Evolutionary conservation across 2,888 invertebrate species (phyloP), one percentile per base, ranked within the genome.

Genomic region (Ligdia adustata): DNA sequence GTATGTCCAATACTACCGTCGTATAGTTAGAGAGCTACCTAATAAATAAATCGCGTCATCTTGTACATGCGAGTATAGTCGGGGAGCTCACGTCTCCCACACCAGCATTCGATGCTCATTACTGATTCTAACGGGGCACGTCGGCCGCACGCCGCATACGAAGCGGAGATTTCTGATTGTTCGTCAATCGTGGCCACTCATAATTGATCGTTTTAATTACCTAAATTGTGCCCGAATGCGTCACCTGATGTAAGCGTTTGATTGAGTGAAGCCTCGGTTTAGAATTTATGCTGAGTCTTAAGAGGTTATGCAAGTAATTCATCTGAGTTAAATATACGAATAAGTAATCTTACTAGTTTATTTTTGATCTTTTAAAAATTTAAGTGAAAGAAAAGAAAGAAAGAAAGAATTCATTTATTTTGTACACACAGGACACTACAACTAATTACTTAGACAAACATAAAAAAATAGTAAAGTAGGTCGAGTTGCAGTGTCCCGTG

Each of bases 171-270:
- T 80, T 63, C 58, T 60, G 53, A 60, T 55, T 62, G 60, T 57
- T 60, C 66, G 72, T 72, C 75, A 76, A 66, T 70, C 74, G 76
- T 75, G 69, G 58, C 50, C 55, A 49, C 51, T 69, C 73, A 73
- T 78, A 79, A 79, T 78, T 74, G 69, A 75, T 71, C 65, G 63
- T 61, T 75, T 75, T 75, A 73, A 77, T 79, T 70, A 64, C 44
- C 53, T 46, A 24, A 43, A 52, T 55, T 55, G 53, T 41, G 15
- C 12, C 38, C 28, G 11, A 26, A 35, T 14, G 24, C 7, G 24
- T 41, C 16, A 47, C 22, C 31, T 27, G n/a, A 7, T 15, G 39
- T 28, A 33, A 44, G 28, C 32, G n/a, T n/a, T n/a, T n/a, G n/a
- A n/a, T n/a, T 11, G 14, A 9, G n/a, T 22, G 22, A n/a, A 1